Evolutionary conservation across 2,113 vertebrate genomes (phyloP).

Genomic region (Lepisosteus osseus): DNA sequence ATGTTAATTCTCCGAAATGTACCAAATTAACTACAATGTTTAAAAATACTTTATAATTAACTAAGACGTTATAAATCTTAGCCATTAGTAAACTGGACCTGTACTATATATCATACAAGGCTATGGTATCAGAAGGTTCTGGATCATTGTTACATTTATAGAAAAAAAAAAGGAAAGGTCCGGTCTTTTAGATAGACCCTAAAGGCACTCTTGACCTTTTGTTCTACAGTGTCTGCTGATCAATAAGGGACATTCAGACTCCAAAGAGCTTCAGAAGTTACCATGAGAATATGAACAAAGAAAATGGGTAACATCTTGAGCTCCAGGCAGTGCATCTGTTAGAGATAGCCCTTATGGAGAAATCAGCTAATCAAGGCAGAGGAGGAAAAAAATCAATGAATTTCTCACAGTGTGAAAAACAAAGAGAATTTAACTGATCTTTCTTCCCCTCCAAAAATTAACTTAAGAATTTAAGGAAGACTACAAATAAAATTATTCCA

Average conservation of each 20-base stretch:
- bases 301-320: slow-evolving; percentile 13
- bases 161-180: neutral
- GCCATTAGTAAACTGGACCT: too few relatives aligned
- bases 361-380: slow-evolving; percentile 1
- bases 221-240: slow-evolving; percentile 2
- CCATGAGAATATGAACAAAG: slow-evolving; percentile 4
- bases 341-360: slow-evolving; percentile 8
- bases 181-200: neutral
- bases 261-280: slow-evolving; percentile 4
- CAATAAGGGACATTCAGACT: neutral
- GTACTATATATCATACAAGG: too few relatives aligned
- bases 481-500: too few relatives aligned
- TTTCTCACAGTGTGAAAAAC: neutral
- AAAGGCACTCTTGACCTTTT: slow-evolving; percentile 12
- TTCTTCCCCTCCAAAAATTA: neutral
- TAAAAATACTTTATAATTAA: too few relatives aligned
- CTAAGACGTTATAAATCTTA: too few relatives aligned
- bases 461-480: too few relatives aligned
- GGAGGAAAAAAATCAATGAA: slow-evolving; percentile 3
- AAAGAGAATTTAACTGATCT: neutral
- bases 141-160: neutral
- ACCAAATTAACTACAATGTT: too few relatives aligned
- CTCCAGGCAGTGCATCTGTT: slow-evolving; percentile 18
- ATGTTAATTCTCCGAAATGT: too few relatives aligned
- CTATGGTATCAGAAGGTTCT: too few relatives aligned